A percentile compares a stretch with the other conserved stretches of the same genome.
These are phyloP conservation scores for Geodia barretti DNA, from an alignment of 37 sponge, comb jelly and placozoan genomes.

Conservation along the genomic window DNA sequence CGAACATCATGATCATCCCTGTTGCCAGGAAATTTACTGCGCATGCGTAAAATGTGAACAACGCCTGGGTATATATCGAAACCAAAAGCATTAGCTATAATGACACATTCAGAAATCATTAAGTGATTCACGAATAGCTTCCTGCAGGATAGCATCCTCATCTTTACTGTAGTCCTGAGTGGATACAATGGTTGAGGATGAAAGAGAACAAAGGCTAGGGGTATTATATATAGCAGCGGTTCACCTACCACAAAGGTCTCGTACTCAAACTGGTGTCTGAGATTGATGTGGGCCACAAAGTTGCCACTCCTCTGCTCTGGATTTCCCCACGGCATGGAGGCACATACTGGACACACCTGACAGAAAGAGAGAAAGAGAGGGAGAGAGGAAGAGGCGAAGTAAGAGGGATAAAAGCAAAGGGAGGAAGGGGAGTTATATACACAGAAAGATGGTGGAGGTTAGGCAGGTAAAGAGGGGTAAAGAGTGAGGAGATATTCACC, in stretches of 20 bases:
- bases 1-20: no score
- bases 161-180: constrained; percentile 71
- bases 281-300: constrained; percentile 62
- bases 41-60: no score
- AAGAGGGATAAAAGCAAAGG: background rate
- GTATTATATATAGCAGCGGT: background rate
- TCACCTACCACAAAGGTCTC: constrained; percentile 77
- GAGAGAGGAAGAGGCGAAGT: background rate
- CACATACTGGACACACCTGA: constrained; percentile 87
- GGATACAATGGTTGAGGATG: background rate
- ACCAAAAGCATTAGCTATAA: background rate
- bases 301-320: constrained; percentile 58
- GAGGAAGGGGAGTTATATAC: background rate
- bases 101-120: background rate
- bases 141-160: constrained; percentile 60
- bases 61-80: background rate
- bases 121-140: constrained; percentile 56
- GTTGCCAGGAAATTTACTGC: no score
- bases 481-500: no score
- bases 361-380: background rate
- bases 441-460: background rate
- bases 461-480: no score
- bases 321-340: constrained; percentile 86
- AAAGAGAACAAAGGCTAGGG: no score
- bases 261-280: constrained; percentile 85